Evolutionary conservation across 1,140 invertebrate genomes (phyloP).

Genomic region (Telenomus remus): DNA sequence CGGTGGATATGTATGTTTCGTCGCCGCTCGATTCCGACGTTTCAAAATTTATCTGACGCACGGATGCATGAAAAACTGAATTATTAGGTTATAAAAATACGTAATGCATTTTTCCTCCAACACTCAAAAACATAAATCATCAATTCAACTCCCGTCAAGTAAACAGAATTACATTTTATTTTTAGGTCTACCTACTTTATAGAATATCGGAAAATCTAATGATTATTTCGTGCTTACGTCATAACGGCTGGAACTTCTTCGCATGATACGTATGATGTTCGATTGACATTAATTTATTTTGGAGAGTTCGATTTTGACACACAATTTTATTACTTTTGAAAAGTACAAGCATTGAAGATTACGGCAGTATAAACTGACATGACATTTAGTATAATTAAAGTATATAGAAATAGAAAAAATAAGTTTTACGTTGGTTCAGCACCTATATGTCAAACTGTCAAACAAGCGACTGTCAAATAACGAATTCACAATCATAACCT

Average conservation of each 20-base stretch:
- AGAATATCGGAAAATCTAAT: slow-evolving; percentile 3
- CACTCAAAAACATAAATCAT: too few species aligned
- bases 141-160: not conserved
- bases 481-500: too few species aligned
- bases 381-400: too few species aligned
- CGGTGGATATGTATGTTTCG: slow-evolving; percentile 59
- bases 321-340: slow-evolving; percentile 5
- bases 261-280: slow-evolving; percentile 63
- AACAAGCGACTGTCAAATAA: too few species aligned
- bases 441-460: too few species aligned
- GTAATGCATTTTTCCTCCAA: too few species aligned
- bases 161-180: slow-evolving; percentile 3
- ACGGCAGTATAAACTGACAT: too few species aligned
- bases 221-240: slow-evolving; percentile 58
- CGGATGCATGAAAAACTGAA: not conserved
- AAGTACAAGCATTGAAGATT: too few species aligned
- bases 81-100: too few species aligned
- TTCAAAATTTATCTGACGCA: slow-evolving; percentile 50
- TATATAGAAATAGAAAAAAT: too few species aligned
- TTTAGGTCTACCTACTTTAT: not conserved
- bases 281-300: slow-evolving; percentile 12
- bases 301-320: slow-evolving; percentile 22
- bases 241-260: slow-evolving; percentile 61
- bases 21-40: slow-evolving; percentile 59
- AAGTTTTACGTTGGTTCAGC: too few species aligned